These are phyloP conservation scores for Tetramorium parvispinum DNA, from an alignment of 1,140 invertebrate species.

Conservation along the genomic window DNA sequence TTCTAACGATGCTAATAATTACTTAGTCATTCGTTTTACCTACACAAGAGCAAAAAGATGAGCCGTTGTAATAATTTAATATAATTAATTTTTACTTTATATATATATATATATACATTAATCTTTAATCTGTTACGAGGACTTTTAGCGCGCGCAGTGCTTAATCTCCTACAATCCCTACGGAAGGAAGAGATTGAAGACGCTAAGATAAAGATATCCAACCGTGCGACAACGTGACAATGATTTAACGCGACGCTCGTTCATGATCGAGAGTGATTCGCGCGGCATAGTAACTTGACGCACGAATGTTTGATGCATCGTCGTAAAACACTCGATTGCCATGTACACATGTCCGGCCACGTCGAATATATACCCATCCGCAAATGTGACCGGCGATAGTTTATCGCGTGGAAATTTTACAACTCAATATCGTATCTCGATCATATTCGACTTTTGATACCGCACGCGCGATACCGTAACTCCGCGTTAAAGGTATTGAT, in stretches of 20 bases:
- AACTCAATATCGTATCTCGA: conserved; percentile 70
- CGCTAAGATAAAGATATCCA: not conserved
- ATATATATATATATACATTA: not conserved
- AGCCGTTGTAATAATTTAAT: not conserved
- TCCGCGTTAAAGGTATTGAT: conserved; percentile 59
- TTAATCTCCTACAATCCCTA: conserved; percentile 21
- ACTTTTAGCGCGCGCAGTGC: not conserved
- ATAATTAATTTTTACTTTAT: not conserved
- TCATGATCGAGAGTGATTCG: conserved; percentile 71
- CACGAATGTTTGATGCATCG: conserved; percentile 67
- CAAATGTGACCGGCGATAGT: conserved; percentile 70
- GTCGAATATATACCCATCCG: conserved; percentile 44
- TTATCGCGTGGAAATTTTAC: conserved; percentile 70
- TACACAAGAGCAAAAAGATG: not conserved
- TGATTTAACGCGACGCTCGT: conserved; percentile 67
- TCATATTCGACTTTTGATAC: conserved; percentile 68
- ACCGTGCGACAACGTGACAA: conserved; percentile 37
- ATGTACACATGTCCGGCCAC: conserved; percentile 70
- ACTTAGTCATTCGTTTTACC: not conserved
- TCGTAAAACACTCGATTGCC: conserved; percentile 73
- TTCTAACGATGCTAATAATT: not conserved
- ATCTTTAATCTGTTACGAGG: not conserved
- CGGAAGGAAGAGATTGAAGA: not conserved
- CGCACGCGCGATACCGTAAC: conserved; percentile 62
- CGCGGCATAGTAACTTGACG: conserved; percentile 64